Evolutionary conservation across 2,888 invertebrate genomes (phyloP), one percentile per base, ranked within the genome.

Genomic region (Cyclophora punctaria): DNA sequence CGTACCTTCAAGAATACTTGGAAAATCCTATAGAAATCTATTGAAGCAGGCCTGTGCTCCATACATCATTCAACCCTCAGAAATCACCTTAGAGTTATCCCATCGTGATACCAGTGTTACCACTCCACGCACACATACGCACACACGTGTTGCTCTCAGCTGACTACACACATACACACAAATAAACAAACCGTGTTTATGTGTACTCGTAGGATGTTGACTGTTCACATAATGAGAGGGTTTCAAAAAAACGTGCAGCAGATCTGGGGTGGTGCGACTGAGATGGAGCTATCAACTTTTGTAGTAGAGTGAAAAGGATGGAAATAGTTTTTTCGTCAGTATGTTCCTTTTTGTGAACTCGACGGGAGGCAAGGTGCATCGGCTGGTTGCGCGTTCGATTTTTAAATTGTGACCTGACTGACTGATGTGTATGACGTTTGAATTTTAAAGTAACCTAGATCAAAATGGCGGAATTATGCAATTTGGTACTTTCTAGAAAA

Each of bases 321-420:
- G 64, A 45, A 4, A 44, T 52, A 72, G 74, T 78, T 80, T 78
- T 75, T 71, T 60, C 63, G 66, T 70, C 60, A 64, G 69, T 64
- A 63, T 63, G 73, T 75, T 83, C 75, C 69, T 83, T 84, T 85
- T 82, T 71, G 75, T 82, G 78, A 78, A 78, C 82, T 75, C 78
- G 75, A 67, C 79, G 83, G 83, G 83, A 83, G 82, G 85, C 85
- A 85, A 86, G 86, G 85, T 86, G 86, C 79, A 60, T 53, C 37
- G 51, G 55, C 45, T 47, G 60, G 56, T 53, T 51, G 67, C 67
- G 67, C 74, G 76, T 78, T 78, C 78, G 79, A 79, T 82, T 83
- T 78, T 77, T 74, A 76, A 81, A 82, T 78, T 80, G 82, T 82
- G 79, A 77, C 71, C 67, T 63, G 68, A 71, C 74, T 77, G 81